These are phyloP conservation scores for Drosophila falleni DNA, from an alignment of 2,888 invertebrate genomes.

Conservation along the genomic window DNA sequence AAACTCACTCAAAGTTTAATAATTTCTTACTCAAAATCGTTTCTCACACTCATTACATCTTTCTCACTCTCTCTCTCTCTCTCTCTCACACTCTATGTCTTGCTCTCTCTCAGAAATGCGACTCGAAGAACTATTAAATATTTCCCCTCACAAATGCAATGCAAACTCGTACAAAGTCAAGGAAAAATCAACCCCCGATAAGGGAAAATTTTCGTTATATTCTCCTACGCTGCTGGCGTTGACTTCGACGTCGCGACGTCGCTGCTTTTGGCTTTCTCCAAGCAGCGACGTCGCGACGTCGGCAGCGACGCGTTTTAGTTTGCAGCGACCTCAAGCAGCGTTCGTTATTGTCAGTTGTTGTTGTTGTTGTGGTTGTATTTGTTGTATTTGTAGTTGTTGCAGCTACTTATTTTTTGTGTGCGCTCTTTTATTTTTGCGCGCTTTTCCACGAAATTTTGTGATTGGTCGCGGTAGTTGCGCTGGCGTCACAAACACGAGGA, in stretches of 20 bases:
- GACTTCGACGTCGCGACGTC: conserved; percentile 29
- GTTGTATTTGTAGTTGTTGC: conserved; percentile 47
- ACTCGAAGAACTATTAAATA: conserved; percentile 37
- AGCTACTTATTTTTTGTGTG: conserved; percentile 73
- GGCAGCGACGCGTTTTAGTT: conserved; percentile 62
- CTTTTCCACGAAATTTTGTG: conserved; percentile 82
- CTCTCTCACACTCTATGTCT: neutral
- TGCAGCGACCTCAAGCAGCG: conserved; percentile 68
- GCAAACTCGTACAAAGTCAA: conserved; percentile 38
- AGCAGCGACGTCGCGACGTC: conserved; percentile 13
- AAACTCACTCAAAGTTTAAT: conserved; percentile 45
- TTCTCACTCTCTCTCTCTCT: neutral
- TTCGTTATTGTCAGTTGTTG: conserved; percentile 60
- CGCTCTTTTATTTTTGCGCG: conserved; percentile 77
- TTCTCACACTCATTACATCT: neutral
- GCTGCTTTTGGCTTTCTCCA: conserved; percentile 67
- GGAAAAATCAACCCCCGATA: conserved; percentile 64
- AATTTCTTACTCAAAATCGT: conserved; percentile 33
- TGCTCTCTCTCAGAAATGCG: conserved; percentile 16
- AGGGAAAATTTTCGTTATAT: conserved; percentile 48
- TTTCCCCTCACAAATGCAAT: conserved; percentile 44
- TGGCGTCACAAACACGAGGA: conserved; percentile 59
- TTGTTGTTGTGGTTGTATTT: conserved; percentile 40
- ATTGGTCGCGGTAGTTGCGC: conserved; percentile 74
- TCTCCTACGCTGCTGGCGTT: conserved; percentile 65